These are phyloP conservation scores for Danio aesculapii DNA, from an alignment of 2,797 vertebrate genomes.

Conservation along the genomic window DNA sequence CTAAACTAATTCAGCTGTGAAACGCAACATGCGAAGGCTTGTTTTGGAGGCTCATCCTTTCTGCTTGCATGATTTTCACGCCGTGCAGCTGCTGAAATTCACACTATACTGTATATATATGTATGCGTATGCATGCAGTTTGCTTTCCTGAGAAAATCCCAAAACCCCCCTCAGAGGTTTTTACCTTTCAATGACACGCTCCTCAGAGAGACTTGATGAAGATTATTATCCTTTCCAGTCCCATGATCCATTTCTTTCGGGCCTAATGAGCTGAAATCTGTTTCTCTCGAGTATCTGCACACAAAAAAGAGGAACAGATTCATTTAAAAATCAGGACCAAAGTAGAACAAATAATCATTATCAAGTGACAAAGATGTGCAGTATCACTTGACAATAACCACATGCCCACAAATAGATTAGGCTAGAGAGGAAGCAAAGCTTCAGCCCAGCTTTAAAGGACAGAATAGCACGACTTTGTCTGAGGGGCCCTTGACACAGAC, in stretches of 20 bases:
- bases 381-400: conserved; percentile 1
- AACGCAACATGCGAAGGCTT: conserved; percentile 52
- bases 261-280: conserved; percentile 10
- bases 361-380: not conserved
- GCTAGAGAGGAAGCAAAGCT: conserved; percentile 17
- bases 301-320: conserved; percentile 9
- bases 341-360: not conserved
- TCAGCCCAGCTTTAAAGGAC: conserved; percentile 21
- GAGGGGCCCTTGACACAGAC: conserved; percentile 31
- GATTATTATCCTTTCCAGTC: conserved; percentile 21
- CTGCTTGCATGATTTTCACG: conserved; percentile 30
- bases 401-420: conserved; percentile 5
- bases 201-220: conserved; percentile 35
- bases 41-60: conserved; percentile 37
- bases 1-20: conserved; percentile 42
- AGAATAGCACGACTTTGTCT: conserved; percentile 32
- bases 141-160: conserved; percentile 1
- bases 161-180: conserved; percentile 26
- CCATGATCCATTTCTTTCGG: conserved; percentile 36
- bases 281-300: conserved; percentile 8
- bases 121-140: not conserved
- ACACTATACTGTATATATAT: conserved; percentile 1
- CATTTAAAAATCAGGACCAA: conserved; percentile 5
- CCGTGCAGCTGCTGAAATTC: conserved; percentile 11
- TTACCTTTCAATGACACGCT: conserved; percentile 50